Evolutionary conservation across 2,888 invertebrate species (phyloP), one percentile per base, ranked within the genome.

Genomic region (Noctua fimbriata): DNA sequence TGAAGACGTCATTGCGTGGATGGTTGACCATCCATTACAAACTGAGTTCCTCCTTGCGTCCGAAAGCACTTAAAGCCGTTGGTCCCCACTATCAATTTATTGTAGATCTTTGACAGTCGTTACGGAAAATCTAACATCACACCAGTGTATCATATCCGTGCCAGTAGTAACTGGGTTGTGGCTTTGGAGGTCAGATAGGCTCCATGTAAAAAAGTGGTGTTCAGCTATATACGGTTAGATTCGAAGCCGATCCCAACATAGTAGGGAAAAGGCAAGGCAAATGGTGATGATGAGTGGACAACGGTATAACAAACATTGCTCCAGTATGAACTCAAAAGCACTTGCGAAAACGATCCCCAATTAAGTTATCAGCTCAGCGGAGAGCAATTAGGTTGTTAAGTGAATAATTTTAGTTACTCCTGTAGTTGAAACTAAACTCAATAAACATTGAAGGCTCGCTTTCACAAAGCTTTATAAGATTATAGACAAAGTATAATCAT

Each of bases 361-460:
- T 80, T 80, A 70, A 44, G 69, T 83, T 77, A 58, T 10, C 18
- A 32, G 44, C 44, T 83, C 58, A 67, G 49, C 49, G 18, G 10
- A 58, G 21, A 60, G 44, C 79, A 71, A 78, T 83, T 70, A n/a
- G 4, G 7, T 49, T 70, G 47, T 65, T 69, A 49, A 18, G 58
- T 69, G 28, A 69, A 47, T 78, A 78, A 67, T 78, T 81, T 60
- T 36, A 70, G 66, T 44, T 52, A 24, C 58, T 60, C 18, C 44
- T 18, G 16, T 65, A 41, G 55, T 49, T 58, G 49, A 73, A 79
- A 60, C 41, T 58, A 32, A 71, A 28, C 28, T 66, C 32, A 18
- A 16, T 21, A 9, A 58, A 66, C 55, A 44, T 16, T n/a, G 2
- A 12, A 7, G 41, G 24, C 41, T 81, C 7, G 14, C 69, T n/a